Base-by-base conservation (phyloP, 2,888 invertebrate species). In the Limnephilus rhombicus region DNA sequence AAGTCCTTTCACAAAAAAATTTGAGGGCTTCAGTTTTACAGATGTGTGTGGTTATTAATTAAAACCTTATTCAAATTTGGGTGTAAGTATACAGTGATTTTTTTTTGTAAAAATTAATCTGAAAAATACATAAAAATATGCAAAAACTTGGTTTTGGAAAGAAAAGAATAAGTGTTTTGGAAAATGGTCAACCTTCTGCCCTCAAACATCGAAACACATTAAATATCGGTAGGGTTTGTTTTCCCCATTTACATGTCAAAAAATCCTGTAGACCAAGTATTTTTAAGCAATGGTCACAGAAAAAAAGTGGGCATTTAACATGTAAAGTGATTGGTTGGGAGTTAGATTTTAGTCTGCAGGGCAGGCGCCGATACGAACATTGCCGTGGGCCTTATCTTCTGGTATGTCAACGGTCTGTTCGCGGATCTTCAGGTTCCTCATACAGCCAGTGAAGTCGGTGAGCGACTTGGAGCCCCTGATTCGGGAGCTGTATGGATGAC, bases 371-470 rank as follows among this genome's bases (percentile, higher is more conserved):
- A 88, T 80, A 12, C 18, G 49, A 13, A 88, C 88, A 31, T 88
- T 68, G 12, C 88, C 88, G 5, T 80, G 80, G 4, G 68, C 88
- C 29, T 11, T 80, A 5, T 68, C 68, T 7, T 31, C 18, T 3
- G 86, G 86, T 45, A 45, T 86, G 2, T 49, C 15, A 9, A 45
- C 18, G 12, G 5, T 86, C 45, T 86, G 45, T 29, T 86, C 86
- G 12, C 1, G 94, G 94, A 82, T 95, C 95, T 91, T 96, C 3
- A 98, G 96, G 94, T 98, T 98, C 90, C 96, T 96, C 86, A 99
- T 97, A 94, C 98, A 98, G 37, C 98, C 98, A 80, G 98, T 97
- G 95, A 97, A 99, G 15, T 98, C 97, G 45, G 97, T 96, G 24
- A 96, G 96, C 0, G 98, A 97, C 81, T 96, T 96, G 5, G 98